Evolutionary conservation across 2,888 invertebrate genomes (phyloP).

Genomic region (Leucania comma): DNA sequence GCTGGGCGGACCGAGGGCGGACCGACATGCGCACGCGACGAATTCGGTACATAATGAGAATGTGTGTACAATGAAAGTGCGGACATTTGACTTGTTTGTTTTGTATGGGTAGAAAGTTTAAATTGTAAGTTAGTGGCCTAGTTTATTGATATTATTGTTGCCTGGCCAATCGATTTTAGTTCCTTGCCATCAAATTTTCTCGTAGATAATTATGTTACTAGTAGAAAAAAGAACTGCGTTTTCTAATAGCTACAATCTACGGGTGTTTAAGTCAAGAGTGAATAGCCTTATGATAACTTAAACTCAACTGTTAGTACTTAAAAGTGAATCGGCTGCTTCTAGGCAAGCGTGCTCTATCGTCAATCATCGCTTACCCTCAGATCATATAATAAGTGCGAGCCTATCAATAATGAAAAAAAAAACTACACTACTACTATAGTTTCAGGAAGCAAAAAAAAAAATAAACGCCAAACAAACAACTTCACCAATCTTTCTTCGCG

Average conservation of each 20-base stretch:
- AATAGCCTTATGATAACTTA: too few species aligned
- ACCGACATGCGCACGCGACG: conserved; percentile 82
- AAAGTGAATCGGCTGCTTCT: too few species aligned
- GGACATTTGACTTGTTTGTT: conserved; percentile 53
- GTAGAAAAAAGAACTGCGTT: neutral
- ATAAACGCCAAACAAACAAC: conserved; percentile 17
- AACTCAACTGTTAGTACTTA: too few species aligned
- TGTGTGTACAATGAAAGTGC: conserved; percentile 64
- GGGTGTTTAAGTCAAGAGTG: too few species aligned
- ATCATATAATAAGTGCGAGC: too few species aligned
- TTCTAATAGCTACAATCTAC: too few species aligned
- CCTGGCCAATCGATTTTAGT: too few species aligned
- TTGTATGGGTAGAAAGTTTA: conserved; percentile 28
- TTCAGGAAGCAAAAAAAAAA: neutral
- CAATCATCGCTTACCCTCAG: too few species aligned
- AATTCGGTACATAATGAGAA: conserved; percentile 47
- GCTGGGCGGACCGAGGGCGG: conserved; percentile 80
- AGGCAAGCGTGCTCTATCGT: neutral
- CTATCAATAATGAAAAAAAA: too few species aligned
- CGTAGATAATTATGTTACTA: neutral
- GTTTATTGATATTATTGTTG: neutral
- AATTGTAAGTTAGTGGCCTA: neutral
- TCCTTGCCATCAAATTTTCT: neutral
- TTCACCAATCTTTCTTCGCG: neutral
- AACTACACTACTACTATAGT: too few species aligned